Conservation (phyloP, 1,140 invertebrate species). For the Neodiprion virginianus region DNA sequence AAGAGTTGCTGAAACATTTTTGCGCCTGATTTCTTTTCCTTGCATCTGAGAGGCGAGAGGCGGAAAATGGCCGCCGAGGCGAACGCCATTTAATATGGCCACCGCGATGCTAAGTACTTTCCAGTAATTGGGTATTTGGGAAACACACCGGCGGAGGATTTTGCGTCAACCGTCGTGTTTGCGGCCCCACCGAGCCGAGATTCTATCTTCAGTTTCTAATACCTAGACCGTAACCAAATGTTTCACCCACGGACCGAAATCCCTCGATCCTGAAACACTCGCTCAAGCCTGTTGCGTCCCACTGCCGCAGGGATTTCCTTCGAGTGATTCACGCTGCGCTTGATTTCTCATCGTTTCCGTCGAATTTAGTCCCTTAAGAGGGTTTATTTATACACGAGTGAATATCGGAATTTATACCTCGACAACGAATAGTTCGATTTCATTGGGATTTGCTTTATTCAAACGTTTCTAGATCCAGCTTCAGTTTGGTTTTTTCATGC, state of each 20-base stretch:
- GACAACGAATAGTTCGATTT: too few species aligned
- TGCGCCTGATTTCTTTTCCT: too few species aligned
- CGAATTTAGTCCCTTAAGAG: too few species aligned
- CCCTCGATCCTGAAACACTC: neutral
- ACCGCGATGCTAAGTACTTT: neutral
- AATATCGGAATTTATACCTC: too few species aligned
- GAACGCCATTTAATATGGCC: neutral
- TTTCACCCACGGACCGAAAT: neutral
- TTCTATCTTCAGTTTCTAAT: neutral
- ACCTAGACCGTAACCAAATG: neutral
- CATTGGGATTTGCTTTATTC: too few species aligned
- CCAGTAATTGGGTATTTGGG: conserved; percentile 1
- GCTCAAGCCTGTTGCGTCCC: neutral
- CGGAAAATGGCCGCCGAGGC: neutral
- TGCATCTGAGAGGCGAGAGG: neutral
- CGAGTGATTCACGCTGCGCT: too few species aligned
- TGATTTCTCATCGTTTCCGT: too few species aligned
- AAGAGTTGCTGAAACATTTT: too few species aligned
- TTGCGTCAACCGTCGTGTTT: neutral
- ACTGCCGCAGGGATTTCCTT: too few species aligned
- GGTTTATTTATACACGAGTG: too few species aligned
- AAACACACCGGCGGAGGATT: neutral
- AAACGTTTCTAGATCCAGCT: too few species aligned
- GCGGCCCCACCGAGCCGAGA: neutral
- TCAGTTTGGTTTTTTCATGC: too few species aligned